These are phyloP conservation scores for Hyposmocoma kahamanoa DNA, from an alignment of 1,140 invertebrate genomes.

Conservation along the genomic window DNA sequence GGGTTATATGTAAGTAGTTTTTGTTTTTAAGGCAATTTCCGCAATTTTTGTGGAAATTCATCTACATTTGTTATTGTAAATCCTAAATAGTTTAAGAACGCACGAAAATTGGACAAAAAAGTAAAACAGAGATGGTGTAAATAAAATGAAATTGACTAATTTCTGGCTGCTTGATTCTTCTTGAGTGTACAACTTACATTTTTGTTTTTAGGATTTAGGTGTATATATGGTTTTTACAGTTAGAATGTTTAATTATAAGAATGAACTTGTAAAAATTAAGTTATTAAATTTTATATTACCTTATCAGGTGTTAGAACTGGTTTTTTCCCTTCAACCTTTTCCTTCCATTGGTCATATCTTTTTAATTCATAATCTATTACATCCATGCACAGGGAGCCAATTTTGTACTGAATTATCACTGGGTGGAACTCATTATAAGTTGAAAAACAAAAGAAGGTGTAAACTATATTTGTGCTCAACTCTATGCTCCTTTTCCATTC, in stretches of 20 bases:
- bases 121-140: too few species aligned
- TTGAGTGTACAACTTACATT: background rate
- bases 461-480: conserved; percentile 96
- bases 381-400: conserved; percentile 96
- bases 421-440: conserved; percentile 97
- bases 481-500: conserved; percentile 98
- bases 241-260: too few species aligned
- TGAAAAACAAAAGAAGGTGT: conserved; percentile 98
- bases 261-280: background rate
- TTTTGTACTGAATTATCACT: conserved; percentile 84
- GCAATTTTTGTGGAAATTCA: too few species aligned
- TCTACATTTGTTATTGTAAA: too few species aligned
- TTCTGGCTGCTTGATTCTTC: background rate
- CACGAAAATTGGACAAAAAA: too few species aligned
- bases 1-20: too few species aligned
- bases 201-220: too few species aligned
- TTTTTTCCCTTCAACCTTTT: conserved; percentile 85
- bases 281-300: conserved; percentile 19
- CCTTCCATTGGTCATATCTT: conserved; percentile 94
- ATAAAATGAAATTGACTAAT: too few species aligned
- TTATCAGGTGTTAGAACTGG: conserved; percentile 61
- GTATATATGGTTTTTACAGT: too few species aligned
- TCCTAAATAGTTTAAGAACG: too few species aligned
- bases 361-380: conserved; percentile 95
- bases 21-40: too few species aligned